These are phyloP conservation scores for Phataginus tetradactyla DNA, from an alignment of 2,797 vertebrate genomes.

Conservation along the genomic window DNA sequence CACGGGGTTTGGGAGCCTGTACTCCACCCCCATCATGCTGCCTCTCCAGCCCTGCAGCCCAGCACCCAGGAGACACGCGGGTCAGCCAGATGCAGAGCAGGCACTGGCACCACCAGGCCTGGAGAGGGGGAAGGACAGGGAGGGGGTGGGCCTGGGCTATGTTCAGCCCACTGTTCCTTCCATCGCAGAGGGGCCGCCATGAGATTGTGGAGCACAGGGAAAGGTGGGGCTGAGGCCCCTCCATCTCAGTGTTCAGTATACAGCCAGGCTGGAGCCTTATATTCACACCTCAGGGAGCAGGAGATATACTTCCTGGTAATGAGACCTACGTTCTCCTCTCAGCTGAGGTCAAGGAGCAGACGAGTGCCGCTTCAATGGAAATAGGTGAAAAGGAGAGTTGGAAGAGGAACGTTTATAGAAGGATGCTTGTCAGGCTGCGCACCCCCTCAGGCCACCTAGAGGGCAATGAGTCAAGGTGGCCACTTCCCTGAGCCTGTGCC, in stretches of 20 bases:
- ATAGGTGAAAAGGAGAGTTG: accelerated
- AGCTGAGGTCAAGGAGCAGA: neutral
- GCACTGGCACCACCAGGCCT: neutral
- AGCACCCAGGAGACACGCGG: too few species aligned
- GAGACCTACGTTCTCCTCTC: neutral
- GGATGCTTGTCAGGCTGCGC: neutral
- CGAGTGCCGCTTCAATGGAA: neutral
- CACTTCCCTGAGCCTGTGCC: neutral
- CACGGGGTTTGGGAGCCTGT: neutral
- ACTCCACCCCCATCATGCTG: neutral
- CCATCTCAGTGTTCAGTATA: neutral
- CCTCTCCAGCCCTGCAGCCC: neutral
- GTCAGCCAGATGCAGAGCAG: neutral
- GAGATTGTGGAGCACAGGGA: too few species aligned
- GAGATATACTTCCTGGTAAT: neutral
- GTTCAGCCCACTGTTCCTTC: too few species aligned
- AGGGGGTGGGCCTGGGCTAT: accelerated
- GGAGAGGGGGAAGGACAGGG: neutral
- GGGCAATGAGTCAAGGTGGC: neutral
- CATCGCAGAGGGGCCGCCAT: too few species aligned
- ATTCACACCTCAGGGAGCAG: neutral
- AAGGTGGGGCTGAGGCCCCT: neutral
- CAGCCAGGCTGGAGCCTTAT: neutral
- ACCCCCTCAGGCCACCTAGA: neutral
- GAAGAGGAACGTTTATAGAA: neutral